Base-by-base conservation (phyloP, 2,797 vertebrate genomes). In the Chelonia mydas region DNA sequence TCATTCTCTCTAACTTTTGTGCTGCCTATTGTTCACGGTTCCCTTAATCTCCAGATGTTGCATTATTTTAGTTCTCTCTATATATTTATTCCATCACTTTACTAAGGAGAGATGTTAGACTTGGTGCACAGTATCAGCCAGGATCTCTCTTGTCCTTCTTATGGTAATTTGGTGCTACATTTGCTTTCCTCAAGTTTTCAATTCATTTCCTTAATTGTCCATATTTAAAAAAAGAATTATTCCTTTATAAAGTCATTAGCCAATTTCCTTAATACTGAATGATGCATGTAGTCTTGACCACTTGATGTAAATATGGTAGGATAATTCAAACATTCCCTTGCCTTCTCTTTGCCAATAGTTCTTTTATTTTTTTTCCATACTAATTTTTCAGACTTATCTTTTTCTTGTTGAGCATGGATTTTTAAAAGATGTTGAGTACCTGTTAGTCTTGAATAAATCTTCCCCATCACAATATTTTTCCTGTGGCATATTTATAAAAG, bases 1-100 rank as follows among this genome's bases (percentile, higher is more conserved):
- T 82, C 4, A 74, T 78, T 93, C 33, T 78, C 47, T 27, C 19
- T 76, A 54, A 54, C 53, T 88, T 84, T 88, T 68, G 5, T 61
- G 59, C 59, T 61, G 59, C 15, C 59, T 61, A 61, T 61, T 33
- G 31, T 61, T 61, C 59, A 33, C 16, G 13, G 59, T 33, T 61
- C 59, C 15, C 31, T 61, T 61, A 61, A 61, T 33, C 15, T 61
- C 76, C 6, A 28, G 17, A 2, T 19, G 3, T 54, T 54, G 23
- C 53, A 54, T 68, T 57, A 47, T 68, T 74, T 77, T 28, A 16
- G 31, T 33, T 61, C 15, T 61, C 33, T 33, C 59, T 16, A 1
- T 33, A 15, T 33, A 61, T 33, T 33, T 33, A 23, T 54, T 54
- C 21, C 53, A 54, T 54, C 23, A 54, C 21, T 54, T 54, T 54